Evolutionary conservation across 2,113 vertebrate species (phyloP), one percentile per base, ranked within the genome.

Genomic region (Coryphaenoides rupestris): DNA sequence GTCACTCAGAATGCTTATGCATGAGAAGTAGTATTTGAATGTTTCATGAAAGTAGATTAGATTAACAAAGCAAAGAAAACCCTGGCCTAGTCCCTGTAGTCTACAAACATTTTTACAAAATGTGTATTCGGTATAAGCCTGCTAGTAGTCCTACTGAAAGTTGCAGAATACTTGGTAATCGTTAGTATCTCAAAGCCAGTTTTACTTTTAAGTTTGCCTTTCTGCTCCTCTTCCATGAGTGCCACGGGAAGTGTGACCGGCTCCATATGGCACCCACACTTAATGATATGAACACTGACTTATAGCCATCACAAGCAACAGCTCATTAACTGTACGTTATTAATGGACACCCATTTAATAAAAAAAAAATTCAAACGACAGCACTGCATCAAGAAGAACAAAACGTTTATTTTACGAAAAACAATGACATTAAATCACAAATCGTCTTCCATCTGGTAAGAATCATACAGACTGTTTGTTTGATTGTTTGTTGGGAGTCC

Each of bases 221-320:
- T 79, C 57, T 66, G 50, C 69, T 53, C 74, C 66, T 65, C 65
- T 76, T 79, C 75, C 33, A 73, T 19, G 55, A 68, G 63, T 78
- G 77, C 81, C 69, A 61, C 81, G 81, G 78, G 68, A 61, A 75
- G 68, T 52, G 5, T 63, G 69, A 75, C 72, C 68, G 69, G 68
- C 80, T 84, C 84, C 84, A 89, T 83, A 81, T 84, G 86, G 76
- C 59, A 78, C 66, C 65, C 60, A 62, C 67, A 65, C 24, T 46
- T 50, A 74, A 24, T 24, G 55, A 73, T 70, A 73, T 69, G 16
- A 66, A 59, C 45, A 52, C 3, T 4, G 19, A 45, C 10, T 58
- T 21, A 57, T 15, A 58, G 58, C 56, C 50, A 47, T 58, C 3
- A 57, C 50, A 45, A 63, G 17, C 19, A 58, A 67, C 59, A 67